Conservation (phyloP, 2,888 invertebrate species). For the Euplagia quadripunctaria region DNA sequence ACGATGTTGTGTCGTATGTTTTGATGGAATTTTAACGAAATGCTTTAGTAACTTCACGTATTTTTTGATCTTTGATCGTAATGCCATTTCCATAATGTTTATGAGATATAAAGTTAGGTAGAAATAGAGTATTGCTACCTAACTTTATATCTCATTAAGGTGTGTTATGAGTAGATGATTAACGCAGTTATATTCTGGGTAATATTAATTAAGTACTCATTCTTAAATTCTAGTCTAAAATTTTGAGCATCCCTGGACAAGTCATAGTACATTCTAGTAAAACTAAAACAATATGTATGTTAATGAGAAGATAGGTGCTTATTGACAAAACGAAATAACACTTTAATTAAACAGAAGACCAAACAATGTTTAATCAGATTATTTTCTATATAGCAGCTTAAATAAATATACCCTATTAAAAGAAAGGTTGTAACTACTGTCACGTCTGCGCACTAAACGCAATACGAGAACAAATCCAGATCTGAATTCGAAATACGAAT, state of each 20-base stretch:
- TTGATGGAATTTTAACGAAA: slow-evolving; percentile 68
- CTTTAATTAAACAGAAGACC: neutral
- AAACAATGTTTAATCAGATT: neutral
- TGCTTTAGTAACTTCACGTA: slow-evolving; percentile 54
- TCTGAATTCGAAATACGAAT: slow-evolving; percentile 81
- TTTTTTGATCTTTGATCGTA: slow-evolving; percentile 22
- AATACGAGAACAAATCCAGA: slow-evolving; percentile 75
- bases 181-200: neutral
- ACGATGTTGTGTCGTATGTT: slow-evolving; percentile 60
- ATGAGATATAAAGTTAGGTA: too few relatives aligned
- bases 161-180: neutral
- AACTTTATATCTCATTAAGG: neutral
- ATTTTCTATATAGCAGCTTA: neutral
- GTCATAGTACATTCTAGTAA: too few relatives aligned
- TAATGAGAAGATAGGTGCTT: neutral
- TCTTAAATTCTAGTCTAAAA: neutral
- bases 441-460: slow-evolving; percentile 78
- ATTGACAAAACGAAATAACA: neutral
- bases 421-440: slow-evolving; percentile 27
- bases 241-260: neutral
- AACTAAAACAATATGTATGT: too few relatives aligned
- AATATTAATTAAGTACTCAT: neutral
- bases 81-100: neutral
- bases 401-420: slow-evolving; percentile 21
- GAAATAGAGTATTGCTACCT: too few relatives aligned